Base-by-base conservation (phyloP, 37 sponge, comb jelly and placozoan genomes). In the Chondrosia reniformis region DNA sequence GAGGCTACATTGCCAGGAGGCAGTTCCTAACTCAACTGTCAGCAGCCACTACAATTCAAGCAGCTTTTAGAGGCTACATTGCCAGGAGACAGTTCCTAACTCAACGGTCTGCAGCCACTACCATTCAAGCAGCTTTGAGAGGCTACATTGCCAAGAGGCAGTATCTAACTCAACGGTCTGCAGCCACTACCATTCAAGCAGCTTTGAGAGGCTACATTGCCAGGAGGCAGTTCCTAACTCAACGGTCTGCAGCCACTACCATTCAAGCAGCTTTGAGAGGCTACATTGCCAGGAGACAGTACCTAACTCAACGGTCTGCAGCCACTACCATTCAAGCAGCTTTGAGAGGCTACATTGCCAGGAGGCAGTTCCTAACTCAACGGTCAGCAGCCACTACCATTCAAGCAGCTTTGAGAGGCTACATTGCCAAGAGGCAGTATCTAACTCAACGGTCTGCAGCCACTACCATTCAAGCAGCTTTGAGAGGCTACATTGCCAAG, bases 321-420 rank as follows among this genome's bases (percentile, higher is more conserved):
- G 74, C 77, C 10, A 43, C 64, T 22, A 63, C 49, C 19, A 5
- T 84, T 4, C 90, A 89, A 55, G 45, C 74, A 2, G 49, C 28
- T 22, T 25, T 63, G 15, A 73, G 84, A 37, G 64, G 79, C 17
- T 63, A 38, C 33, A n/a, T 34, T 6, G 6, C 30, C n/a, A n/a
- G n/a, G n/a, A n/a, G n/a, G n/a, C n/a, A n/a, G n/a, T n/a, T n/a
- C n/a, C n/a, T n/a, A n/a, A n/a, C n/a, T n/a, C n/a, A n/a, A n/a
- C n/a, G n/a, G n/a, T n/a, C n/a, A n/a, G 56, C 84, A 41, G 79
- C 85, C 10, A 52, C 85, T 46, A 13, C 24, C 27, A 56, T 89
- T 49, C 89, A 89, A 28, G 17, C 42, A 12, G 36, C 45, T 54
- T 41, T 58, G 44, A 54, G 81, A 64, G 28, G 33, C 19, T 33